Conservation (phyloP, 2,797 vertebrate species). For the Euthynnus affinis region DNA sequence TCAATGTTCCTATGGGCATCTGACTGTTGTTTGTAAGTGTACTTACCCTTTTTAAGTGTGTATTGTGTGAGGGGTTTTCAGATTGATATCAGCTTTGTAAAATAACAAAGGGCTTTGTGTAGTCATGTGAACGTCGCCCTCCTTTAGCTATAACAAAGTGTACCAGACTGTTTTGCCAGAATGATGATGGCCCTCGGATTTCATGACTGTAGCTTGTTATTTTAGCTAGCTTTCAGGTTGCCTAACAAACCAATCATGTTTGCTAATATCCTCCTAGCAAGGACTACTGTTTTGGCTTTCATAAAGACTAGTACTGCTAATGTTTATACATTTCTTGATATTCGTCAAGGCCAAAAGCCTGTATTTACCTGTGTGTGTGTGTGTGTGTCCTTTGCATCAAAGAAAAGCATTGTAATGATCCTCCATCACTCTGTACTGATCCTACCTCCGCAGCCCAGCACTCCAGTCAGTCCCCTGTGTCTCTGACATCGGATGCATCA, state of each 20-base stretch:
- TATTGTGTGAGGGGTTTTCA: not conserved
- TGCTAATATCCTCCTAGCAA: not conserved
- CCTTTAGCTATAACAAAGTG: not conserved
- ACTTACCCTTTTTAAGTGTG: not conserved
- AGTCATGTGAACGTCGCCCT: not conserved
- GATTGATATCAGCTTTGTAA: not conserved
- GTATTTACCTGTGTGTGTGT: not conserved
- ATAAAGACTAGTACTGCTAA: no score
- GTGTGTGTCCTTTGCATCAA: not conserved
- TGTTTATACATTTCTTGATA: not conserved
- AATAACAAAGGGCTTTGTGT: not conserved
- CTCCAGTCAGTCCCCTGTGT: constrained; percentile 97
- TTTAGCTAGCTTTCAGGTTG: not conserved
- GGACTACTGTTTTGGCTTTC: not conserved
- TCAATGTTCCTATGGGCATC: no score
- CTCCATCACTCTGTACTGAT: not conserved
- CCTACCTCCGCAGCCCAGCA: constrained; percentile 88
- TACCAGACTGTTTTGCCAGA: no score
- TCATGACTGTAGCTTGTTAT: not conserved
- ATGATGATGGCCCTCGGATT: not conserved
- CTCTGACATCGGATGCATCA: constrained; percentile 95
- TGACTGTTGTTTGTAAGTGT: no score
- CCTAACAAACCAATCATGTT: not conserved
- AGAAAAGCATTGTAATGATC: not conserved
- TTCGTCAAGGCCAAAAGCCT: not conserved